Evolutionary conservation across 2,888 invertebrate genomes (phyloP), one percentile per base, ranked within the genome.

Genomic region (Quadroppia sp.): DNA sequence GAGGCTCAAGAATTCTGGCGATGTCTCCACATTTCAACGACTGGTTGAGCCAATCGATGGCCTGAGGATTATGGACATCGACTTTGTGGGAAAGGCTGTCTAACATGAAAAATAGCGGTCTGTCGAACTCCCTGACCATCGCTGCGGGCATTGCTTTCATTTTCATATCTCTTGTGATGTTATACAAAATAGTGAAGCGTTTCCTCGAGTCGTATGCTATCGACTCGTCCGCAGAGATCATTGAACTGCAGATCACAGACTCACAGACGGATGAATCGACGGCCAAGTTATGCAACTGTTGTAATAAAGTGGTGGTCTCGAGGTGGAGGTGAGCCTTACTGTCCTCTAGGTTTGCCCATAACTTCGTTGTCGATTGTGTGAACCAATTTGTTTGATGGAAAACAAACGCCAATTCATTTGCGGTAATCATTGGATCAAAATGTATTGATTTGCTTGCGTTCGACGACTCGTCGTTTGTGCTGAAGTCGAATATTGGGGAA

Each of bases 211-310:
- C 86, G n/a, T 75, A 82, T 81, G 73, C 75, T 73, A 77, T 75
- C 72, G 72, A 75, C 81, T 82, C 80, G 75, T 81, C 79, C 45
- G 81, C 80, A 30, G 80, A 79, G 13, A 82, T 80, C 75, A 84
- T 80, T 53, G 81, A 79, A 45, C 78, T 77, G 25, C 83, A 88
- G 70, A 90, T 88, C 0, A 89, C 86, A 76, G 88, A 87, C 80
- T 91, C 90, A 69, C 90, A 90, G n/a, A 86, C 83, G 79, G 86
- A 85, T 74, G 85, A 84, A 81, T 81, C 80, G 78, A 86, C 83
- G 78, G 89, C 82, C 53, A 86, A 87, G 79, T 90, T 89, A 81
- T 92, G 92, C 56, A 93, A 84, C 80, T 90, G 89, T 80, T 90
- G 88, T 1, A 93, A 83, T 23, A 93, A 82, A 59, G 89, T 88